These are phyloP conservation scores for Eugnorisma glareosa DNA, from an alignment of 2,888 invertebrate species.

Conservation along the genomic window DNA sequence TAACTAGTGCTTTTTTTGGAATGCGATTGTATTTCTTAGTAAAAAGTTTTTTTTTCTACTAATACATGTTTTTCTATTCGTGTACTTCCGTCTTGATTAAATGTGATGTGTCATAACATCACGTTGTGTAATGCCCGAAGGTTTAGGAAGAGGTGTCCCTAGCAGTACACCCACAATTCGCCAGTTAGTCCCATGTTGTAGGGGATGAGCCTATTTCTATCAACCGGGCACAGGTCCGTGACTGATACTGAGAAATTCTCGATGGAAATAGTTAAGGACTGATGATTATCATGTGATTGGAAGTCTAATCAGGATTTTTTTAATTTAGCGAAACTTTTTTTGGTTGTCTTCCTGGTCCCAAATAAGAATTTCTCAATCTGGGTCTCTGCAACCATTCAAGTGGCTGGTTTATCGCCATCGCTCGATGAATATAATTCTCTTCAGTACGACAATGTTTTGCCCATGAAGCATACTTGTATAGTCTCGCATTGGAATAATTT, in stretches of 20 bases:
- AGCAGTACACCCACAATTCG: no score
- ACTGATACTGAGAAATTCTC: background rate
- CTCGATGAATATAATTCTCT: background rate
- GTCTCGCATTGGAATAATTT: constrained; percentile 37
- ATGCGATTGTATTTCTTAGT: no score
- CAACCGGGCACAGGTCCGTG: background rate
- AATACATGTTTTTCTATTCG: no score
- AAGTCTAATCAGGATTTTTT: background rate
- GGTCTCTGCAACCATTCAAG: background rate
- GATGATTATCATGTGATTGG: no score
- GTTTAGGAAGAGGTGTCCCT: no score
- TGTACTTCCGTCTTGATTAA: no score
- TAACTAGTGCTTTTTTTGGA: no score
- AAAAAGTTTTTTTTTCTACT: no score
- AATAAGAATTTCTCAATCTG: background rate
- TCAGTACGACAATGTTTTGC: background rate
- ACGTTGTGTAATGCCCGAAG: no score
- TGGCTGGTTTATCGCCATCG: background rate
- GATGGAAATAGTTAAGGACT: background rate
- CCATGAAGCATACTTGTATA: constrained; percentile 30
- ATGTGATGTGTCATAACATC: no score
- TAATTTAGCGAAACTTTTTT: background rate
- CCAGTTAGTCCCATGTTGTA: background rate
- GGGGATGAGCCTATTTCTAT: background rate
- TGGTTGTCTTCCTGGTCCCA: background rate